Conservation (phyloP, 2,888 invertebrate species). For the Taenaris catops region DNA sequence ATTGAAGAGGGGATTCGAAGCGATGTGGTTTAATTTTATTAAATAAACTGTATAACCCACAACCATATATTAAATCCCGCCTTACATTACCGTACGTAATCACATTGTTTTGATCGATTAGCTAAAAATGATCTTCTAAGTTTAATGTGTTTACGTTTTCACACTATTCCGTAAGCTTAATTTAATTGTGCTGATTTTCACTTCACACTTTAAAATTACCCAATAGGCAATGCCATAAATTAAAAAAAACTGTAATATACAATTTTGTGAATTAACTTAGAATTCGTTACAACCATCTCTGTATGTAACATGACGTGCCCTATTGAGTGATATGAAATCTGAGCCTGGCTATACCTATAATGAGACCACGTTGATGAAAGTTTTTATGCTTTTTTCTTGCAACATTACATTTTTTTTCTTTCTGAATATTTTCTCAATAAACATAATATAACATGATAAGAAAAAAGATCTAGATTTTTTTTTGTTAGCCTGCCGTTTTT, state of each 20-base stretch:
- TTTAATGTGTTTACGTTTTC: conserved; percentile 27
- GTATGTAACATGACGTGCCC: background rate
- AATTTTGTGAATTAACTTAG: too few species aligned
- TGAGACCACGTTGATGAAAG: too few species aligned
- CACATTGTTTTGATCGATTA: too few species aligned
- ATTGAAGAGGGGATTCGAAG: conserved; percentile 5
- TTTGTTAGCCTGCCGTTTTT: too few species aligned
- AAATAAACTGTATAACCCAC: background rate
- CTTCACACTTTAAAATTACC: conserved; percentile 10
- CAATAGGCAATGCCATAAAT: conserved; percentile 8
- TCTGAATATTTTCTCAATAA: too few species aligned
- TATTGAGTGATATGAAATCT: conserved; percentile 5
- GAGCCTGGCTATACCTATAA: conserved; percentile 10
- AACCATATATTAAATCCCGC: conserved; percentile 7
- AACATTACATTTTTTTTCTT: too few species aligned
- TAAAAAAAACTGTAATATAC: background rate
- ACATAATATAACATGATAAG: too few species aligned
- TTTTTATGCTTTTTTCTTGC: too few species aligned
- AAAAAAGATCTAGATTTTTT: too few species aligned
- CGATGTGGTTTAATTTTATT: background rate
- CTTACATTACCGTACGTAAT: conserved; percentile 3
- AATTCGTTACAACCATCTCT: too few species aligned
- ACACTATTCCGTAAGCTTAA: conserved; percentile 27
- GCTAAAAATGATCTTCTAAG: too few species aligned
- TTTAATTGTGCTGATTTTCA: conserved; percentile 12